phyloP scores from a whole-genome alignment of 1,140 invertebrate genomes.

The Centruroides sculpturatus region DNA sequence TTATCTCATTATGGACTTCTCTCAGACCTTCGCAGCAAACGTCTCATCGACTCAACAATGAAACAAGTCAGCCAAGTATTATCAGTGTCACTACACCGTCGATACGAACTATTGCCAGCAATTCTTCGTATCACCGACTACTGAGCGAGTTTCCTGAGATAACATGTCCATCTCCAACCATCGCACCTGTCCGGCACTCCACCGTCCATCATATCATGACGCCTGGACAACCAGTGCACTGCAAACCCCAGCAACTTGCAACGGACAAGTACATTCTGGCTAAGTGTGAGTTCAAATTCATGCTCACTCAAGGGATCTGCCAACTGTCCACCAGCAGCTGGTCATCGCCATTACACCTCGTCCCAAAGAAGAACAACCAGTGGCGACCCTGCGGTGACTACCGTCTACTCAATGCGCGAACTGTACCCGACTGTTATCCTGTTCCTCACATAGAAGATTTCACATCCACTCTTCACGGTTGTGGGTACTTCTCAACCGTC shows the following conservation, averaged over 20 bases:
- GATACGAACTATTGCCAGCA: too few species aligned
- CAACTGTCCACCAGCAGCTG: conserved; percentile 27
- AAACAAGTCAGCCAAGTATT: background rate
- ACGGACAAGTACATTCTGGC: conserved; percentile 12
- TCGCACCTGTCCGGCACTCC: background rate
- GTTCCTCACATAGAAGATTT: conserved; percentile 21
- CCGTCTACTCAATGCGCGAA: conserved; percentile 16
- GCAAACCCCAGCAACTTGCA: conserved; percentile 21
- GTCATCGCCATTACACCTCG: conserved; percentile 23
- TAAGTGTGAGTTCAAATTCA: conserved; percentile 17
- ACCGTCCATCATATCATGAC: background rate
- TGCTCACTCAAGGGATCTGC: conserved; percentile 22
- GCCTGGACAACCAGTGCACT: too few species aligned
- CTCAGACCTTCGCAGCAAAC: background rate
- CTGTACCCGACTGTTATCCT: conserved; percentile 27
- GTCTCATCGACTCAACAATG: conserved; percentile 3
- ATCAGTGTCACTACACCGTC: too few species aligned
- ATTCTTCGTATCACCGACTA: background rate
- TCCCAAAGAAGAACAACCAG: conserved; percentile 15
- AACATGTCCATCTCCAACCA: conserved; percentile 3
- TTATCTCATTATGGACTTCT: background rate
- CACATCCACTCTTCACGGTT: too few species aligned
- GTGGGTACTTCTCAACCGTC: background rate
- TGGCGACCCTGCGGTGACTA: conserved; percentile 19
- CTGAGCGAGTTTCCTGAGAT: background rate